phyloP scores from a whole-genome alignment of 2,888 invertebrate species.

The Trachelus tabidus region DNA sequence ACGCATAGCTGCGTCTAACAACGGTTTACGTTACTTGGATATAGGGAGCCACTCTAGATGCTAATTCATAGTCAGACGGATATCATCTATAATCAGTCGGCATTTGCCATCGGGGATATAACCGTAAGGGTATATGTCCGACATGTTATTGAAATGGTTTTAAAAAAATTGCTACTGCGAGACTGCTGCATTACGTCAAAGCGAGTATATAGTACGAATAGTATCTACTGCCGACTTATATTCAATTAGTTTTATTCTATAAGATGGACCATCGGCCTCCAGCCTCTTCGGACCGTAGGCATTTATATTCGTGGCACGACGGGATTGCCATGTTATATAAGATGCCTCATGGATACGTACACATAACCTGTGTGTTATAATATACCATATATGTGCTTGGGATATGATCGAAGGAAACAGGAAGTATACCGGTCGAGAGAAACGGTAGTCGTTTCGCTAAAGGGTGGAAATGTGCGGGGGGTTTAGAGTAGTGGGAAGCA shows the following conservation, averaged over 20 bases:
- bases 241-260: not conserved
- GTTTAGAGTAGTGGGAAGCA: constrained; percentile 37
- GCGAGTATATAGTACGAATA: not conserved
- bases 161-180: not conserved
- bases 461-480: constrained; percentile 10
- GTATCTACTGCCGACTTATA: not conserved
- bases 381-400: not conserved
- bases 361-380: not conserved
- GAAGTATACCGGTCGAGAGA: not conserved
- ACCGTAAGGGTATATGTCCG: not conserved
- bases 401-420: not conserved
- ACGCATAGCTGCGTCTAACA: not conserved
- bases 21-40: not conserved
- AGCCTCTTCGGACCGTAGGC: not conserved
- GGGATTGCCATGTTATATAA: not conserved
- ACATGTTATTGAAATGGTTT: not conserved
- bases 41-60: not conserved
- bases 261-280: not conserved
- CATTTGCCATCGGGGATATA: not conserved
- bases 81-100: not conserved
- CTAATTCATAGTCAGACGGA: not conserved
- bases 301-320: not conserved
- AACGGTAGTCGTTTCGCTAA: constrained; percentile 1
- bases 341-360: not conserved
- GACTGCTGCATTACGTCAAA: not conserved